Percentiles rank a stretch among this genome's conserved stretches.
phyloP scores from a whole-genome alignment of 1,140 invertebrate species.

The Danaus plexippus region DNA sequence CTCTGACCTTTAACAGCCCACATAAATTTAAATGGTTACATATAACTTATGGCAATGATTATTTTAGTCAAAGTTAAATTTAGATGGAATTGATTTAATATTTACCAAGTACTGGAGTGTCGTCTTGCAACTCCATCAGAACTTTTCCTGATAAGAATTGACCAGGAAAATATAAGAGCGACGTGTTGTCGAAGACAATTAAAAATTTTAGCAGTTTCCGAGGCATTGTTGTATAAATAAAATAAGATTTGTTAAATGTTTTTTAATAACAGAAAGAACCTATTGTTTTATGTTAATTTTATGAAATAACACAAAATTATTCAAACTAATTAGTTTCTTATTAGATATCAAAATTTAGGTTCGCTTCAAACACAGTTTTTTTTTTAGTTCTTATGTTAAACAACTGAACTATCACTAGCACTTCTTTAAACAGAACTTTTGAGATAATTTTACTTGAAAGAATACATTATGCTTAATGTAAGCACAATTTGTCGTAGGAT shows the following conservation, averaged over 20 bases:
- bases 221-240: slow-evolving; percentile 74
- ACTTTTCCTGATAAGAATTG: slow-evolving; percentile 93
- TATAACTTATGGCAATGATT: background rate
- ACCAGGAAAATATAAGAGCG: slow-evolving; percentile 92
- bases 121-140: slow-evolving; percentile 92
- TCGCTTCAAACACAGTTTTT: no score
- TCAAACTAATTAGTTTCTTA: no score
- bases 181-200: slow-evolving; percentile 94
- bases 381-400: no score
- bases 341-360: no score
- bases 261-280: no score
- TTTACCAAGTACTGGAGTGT: slow-evolving; percentile 87
- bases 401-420: no score
- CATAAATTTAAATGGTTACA: slow-evolving; percentile 7
- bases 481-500: slow-evolving; percentile 4
- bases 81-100: slow-evolving; percentile 1
- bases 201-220: slow-evolving; percentile 93
- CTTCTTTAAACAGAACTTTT: no score
- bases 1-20: slow-evolving; percentile 18
- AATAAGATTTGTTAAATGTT: no score
- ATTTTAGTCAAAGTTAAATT: background rate
- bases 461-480: background rate
- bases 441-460: no score
- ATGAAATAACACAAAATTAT: no score
- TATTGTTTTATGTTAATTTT: no score